Evolutionary conservation across 37 sponge, comb jelly and placozoan genomes (phyloP).

Genomic region (Diacarnus erythraeanus): DNA sequence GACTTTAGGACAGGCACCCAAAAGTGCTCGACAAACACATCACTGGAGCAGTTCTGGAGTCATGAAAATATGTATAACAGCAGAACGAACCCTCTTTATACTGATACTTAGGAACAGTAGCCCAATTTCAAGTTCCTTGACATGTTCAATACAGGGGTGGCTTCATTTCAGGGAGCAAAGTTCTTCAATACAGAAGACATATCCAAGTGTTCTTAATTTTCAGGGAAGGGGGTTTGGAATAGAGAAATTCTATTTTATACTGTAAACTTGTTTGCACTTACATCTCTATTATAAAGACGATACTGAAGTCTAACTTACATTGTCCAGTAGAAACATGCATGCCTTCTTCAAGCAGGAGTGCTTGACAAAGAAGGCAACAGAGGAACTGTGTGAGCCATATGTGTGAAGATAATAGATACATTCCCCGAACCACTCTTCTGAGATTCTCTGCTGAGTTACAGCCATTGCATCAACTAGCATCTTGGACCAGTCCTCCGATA

Average conservation of each 20-base stretch:
- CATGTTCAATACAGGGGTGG: too few relatives aligned
- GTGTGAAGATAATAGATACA: slow-evolving; percentile 84
- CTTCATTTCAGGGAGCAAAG: too few relatives aligned
- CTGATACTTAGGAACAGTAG: too few relatives aligned
- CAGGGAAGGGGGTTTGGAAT: too few relatives aligned
- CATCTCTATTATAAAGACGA: too few relatives aligned
- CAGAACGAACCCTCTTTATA: too few relatives aligned
- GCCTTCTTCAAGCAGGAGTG: slow-evolving; percentile 76
- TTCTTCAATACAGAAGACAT: too few relatives aligned
- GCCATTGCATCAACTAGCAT: slow-evolving; percentile 18
- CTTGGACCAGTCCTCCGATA: slow-evolving; percentile 36
- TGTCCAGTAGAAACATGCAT: slow-evolving; percentile 63
- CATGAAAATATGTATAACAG: too few relatives aligned
- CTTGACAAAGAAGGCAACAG: slow-evolving; percentile 77
- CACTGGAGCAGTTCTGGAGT: slow-evolving; percentile 65
- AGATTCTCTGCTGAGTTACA: slow-evolving; percentile 9
- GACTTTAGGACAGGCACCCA: slow-evolving; percentile 76
- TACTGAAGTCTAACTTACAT: slow-evolving; percentile 71
- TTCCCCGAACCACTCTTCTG: slow-evolving; percentile 65
- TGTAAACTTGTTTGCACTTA: too few relatives aligned
- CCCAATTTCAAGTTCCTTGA: too few relatives aligned
- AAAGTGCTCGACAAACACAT: slow-evolving; percentile 81
- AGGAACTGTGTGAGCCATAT: slow-evolving; percentile 60
- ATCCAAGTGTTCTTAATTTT: too few relatives aligned
- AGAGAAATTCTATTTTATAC: too few relatives aligned